Evolutionary conservation across 2,888 invertebrate genomes (phyloP).

Genomic region (Sarcophaga variegata): DNA sequence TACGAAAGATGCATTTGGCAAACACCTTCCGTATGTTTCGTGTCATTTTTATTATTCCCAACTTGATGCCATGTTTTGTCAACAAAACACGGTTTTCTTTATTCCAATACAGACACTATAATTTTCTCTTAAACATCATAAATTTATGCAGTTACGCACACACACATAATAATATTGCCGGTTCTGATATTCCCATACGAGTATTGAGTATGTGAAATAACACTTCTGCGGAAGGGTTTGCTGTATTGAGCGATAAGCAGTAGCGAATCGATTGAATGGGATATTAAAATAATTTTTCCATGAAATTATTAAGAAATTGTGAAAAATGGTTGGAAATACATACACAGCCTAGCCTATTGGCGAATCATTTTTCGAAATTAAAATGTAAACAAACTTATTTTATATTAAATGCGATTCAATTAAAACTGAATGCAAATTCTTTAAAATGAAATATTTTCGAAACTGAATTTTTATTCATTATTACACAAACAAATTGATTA

Average conservation of each 20-base stretch:
- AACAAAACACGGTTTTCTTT: neutral
- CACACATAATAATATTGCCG: neutral
- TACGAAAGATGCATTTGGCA: constrained; percentile 38
- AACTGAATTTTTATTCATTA: too few species aligned
- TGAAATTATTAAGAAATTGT: constrained; percentile 20
- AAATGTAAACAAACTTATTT: neutral
- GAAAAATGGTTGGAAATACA: neutral
- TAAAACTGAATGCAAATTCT: too few species aligned
- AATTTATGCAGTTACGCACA: constrained; percentile 14
- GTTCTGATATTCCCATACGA: too few species aligned
- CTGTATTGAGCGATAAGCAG: neutral
- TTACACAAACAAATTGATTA: too few species aligned
- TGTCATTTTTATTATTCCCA: neutral
- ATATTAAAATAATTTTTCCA: too few species aligned
- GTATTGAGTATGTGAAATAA: too few species aligned
- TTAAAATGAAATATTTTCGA: too few species aligned
- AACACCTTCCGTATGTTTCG: constrained; percentile 26
- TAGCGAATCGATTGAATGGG: neutral
- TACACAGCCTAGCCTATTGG: neutral
- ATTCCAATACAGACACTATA: constrained; percentile 7
- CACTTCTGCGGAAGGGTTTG: neutral
- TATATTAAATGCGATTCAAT: too few species aligned
- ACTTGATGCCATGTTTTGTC: constrained; percentile 11
- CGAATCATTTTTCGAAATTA: neutral
- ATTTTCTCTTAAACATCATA: constrained; percentile 15